A percentile compares a stretch with the other conserved stretches of the same genome.
Conservation (phyloP, 2,113 vertebrate species). For the Nycticryphes semicollaris region DNA sequence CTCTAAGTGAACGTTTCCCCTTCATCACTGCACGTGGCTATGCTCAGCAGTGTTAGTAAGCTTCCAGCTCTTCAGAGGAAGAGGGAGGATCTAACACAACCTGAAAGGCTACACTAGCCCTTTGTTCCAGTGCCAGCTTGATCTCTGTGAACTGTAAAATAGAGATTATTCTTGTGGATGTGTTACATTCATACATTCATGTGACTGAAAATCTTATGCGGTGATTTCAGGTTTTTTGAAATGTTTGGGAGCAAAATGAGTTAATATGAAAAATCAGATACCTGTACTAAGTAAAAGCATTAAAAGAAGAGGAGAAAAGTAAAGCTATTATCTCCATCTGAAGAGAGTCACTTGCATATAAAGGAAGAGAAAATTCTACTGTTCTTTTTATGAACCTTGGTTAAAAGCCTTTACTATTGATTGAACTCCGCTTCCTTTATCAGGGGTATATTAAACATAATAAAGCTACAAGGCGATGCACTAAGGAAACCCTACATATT, state of each 20-base stretch:
- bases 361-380: neutral
- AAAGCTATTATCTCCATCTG: neutral
- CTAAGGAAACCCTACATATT: neutral
- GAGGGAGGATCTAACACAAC: neutral
- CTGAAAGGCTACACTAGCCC: neutral
- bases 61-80: neutral
- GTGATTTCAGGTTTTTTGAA: neutral
- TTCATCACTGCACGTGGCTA: fast-evolving
- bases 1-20: neutral
- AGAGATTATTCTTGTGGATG: neutral
- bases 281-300: neutral
- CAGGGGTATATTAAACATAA: neutral
- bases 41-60: neutral
- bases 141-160: neutral
- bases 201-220: neutral
- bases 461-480: neutral
- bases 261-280: neutral
- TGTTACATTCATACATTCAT: neutral
- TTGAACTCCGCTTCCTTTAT: neutral
- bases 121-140: neutral
- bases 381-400: neutral
- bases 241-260: neutral
- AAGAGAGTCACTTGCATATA: neutral
- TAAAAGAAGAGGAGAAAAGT: neutral
- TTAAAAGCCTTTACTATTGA: neutral